These are phyloP conservation scores for Contarinia nasturtii DNA, from an alignment of 1,140 invertebrate species.

Conservation along the genomic window DNA sequence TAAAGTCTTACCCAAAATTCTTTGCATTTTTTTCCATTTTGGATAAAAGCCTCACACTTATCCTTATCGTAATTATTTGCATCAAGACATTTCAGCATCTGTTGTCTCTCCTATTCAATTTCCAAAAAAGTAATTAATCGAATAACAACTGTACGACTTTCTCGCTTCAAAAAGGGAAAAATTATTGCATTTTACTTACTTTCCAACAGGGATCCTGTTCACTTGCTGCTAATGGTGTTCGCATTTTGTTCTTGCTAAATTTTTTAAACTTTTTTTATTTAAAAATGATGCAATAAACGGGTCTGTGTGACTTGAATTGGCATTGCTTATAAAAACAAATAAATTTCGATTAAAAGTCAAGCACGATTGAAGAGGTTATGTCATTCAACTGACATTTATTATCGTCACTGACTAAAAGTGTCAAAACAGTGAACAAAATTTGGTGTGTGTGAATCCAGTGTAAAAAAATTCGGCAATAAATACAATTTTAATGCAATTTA, in stretches of 20 bases:
- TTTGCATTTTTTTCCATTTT: slow-evolving; percentile 20
- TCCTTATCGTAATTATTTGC: slow-evolving; percentile 17
- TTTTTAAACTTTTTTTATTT: neutral
- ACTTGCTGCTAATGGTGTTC: neutral
- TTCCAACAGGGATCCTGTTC: neutral
- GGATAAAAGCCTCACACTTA: slow-evolving; percentile 15
- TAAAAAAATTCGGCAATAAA: neutral
- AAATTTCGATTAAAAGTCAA: neutral
- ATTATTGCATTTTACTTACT: neutral
- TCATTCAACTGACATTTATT: neutral
- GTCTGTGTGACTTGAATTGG: neutral
- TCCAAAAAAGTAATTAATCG: too few relatives aligned
- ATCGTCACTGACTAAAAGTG: neutral
- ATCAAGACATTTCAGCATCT: slow-evolving; percentile 19
- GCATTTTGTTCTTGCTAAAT: neutral
- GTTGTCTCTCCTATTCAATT: slow-evolving; percentile 14
- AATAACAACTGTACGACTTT: too few relatives aligned
- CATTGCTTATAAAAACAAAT: neutral
- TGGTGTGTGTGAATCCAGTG: neutral
- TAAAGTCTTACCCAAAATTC: neutral
- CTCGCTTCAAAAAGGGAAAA: neutral
- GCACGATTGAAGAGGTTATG: neutral
- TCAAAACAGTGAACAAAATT: neutral
- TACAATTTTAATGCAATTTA: too few relatives aligned
- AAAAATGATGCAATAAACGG: neutral